Evolutionary conservation across 2,797 vertebrate genomes (phyloP).

Genomic region (Columba guinea): DNA sequence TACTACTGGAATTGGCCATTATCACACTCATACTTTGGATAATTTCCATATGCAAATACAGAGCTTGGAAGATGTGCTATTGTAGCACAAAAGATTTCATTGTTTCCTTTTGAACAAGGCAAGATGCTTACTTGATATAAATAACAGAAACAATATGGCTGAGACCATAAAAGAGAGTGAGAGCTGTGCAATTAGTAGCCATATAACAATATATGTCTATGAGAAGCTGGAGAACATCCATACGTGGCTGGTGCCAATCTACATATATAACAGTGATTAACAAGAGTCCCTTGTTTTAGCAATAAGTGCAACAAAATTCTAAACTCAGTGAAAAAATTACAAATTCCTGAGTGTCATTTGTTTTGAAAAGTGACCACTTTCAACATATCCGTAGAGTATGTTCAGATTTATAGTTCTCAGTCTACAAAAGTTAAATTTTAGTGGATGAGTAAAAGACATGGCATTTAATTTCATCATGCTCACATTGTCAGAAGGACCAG

Average conservation of each 20-base stretch:
- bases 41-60: background rate
- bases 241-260: background rate
- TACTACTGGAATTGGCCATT: rapidly evolving
- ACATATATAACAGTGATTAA: constrained; percentile 1
- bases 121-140: background rate
- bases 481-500: background rate
- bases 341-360: background rate
- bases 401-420: background rate
- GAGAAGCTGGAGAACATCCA: background rate
- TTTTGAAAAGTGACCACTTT: background rate
- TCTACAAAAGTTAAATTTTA: background rate
- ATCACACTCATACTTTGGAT: background rate
- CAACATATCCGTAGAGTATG: background rate
- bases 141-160: background rate
- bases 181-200: constrained; percentile 36
- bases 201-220: background rate
- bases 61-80: background rate
- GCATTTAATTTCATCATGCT: background rate
- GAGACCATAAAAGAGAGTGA: constrained; percentile 9
- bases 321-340: background rate
- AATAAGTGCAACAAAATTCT: background rate
- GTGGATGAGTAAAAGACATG: background rate
- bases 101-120: background rate
- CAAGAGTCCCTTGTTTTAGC: background rate
- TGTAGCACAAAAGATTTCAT: background rate